Evolutionary conservation across 2,888 invertebrate genomes (phyloP).

Genomic region (Drosophila bunnanda): DNA sequence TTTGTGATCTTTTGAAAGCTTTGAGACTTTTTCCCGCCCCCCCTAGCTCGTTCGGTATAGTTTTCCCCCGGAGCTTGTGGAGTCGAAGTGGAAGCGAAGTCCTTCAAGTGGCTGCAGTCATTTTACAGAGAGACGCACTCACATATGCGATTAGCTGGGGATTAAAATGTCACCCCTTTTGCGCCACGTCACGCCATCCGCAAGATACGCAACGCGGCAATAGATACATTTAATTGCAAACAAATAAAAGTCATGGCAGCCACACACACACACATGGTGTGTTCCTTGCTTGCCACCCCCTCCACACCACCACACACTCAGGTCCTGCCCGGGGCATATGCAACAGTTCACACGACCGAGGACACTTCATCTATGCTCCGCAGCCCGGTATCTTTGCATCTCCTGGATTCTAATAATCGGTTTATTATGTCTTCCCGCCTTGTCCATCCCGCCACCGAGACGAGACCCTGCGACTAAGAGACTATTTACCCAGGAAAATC

Average conservation of each 20-base stretch:
- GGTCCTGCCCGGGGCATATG: slow-evolving; percentile 65
- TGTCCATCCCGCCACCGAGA: neutral
- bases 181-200: slow-evolving; percentile 56
- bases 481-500: slow-evolving; percentile 29
- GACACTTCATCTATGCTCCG: slow-evolving; percentile 26
- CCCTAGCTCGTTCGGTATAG: slow-evolving; percentile 17
- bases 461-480: neutral
- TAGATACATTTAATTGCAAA: slow-evolving; percentile 80
- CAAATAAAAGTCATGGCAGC: slow-evolving; percentile 81
- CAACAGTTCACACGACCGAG: slow-evolving; percentile 73
- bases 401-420: slow-evolving; percentile 72
- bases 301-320: slow-evolving; percentile 15
- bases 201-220: slow-evolving; percentile 54
- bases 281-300: slow-evolving; percentile 24
- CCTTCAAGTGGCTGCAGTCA: slow-evolving; percentile 73
- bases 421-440: slow-evolving; percentile 63
- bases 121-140: slow-evolving; percentile 52
- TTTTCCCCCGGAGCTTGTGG: slow-evolving; percentile 14
- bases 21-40: slow-evolving; percentile 59
- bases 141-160: slow-evolving; percentile 82
- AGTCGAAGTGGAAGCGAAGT: slow-evolving; percentile 1
- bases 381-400: slow-evolving; percentile 54
- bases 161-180: slow-evolving; percentile 83
- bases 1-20: slow-evolving; percentile 83
- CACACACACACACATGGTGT: slow-evolving; percentile 32